Base-by-base conservation (phyloP, 2,888 invertebrate genomes). In the Tiliacea aurago region DNA sequence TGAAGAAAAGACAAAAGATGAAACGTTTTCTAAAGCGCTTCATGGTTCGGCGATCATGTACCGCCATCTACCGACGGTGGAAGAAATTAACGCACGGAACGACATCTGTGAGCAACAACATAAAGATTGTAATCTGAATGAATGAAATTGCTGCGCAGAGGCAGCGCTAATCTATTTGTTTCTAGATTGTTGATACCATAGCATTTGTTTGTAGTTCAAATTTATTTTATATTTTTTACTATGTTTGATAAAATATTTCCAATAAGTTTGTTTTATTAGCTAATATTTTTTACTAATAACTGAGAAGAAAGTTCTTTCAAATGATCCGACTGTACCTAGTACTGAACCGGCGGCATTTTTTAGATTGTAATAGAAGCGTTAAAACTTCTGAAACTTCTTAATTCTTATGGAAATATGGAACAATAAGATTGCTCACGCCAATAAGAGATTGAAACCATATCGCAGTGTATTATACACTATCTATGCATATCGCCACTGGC, bases 51-150 rank as follows among this genome's bases (percentile, higher is more conserved):
- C 94, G 23, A 92, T 92, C 13, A 95, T 97, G 91, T 97, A 97
- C 89, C 96, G 96, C 85, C 96, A 97, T 95, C 93, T 98, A 84
- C 98, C 98, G 78, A 94, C 96, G 6, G 87, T 96, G 37, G 94
- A 96, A 18, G 97, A 98, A 91, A 97, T 98, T 87, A 94, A 96
- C 53, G 91, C 95, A 43, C 95, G 97, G 85, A 97, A 97, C 49
- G 97, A 97, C 84, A 90, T 94, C 78, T 98, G 98, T 91, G 98
- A 98, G 89, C 91, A 93, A 65, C 96, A 96, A 84, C 97, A 97
- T 89, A 96, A 95, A 71, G 93, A 94, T 64, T 96, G 97, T 83
- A 90, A 95, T 89, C 90, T 96, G 51, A 92, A 93, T 85, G 92
- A 95, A 85, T 93, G 79, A 90, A 86, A 66, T 62, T 51, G 33